Evolutionary conservation across 1,140 invertebrate species (phyloP).

Genomic region (Psix sp.): DNA sequence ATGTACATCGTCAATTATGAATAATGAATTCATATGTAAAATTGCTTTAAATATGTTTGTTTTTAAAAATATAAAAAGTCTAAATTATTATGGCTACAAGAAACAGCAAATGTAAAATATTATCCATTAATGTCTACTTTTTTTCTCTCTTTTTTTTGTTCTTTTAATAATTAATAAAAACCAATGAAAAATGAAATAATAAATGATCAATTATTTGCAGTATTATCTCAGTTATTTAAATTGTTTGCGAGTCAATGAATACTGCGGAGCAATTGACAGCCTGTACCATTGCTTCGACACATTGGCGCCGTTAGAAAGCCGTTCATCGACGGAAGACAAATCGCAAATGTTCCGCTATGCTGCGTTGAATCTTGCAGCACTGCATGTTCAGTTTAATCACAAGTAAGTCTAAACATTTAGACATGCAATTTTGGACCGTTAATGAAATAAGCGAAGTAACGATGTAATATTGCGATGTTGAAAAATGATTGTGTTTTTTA

Average conservation of each 20-base stretch:
- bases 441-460: no score
- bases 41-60: no score
- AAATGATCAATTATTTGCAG: slow-evolving; percentile 76
- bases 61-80: no score
- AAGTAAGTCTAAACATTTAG: slow-evolving; percentile 79
- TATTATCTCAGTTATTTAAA: slow-evolving; percentile 95
- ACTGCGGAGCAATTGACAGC: slow-evolving; percentile 89
- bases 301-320: slow-evolving; percentile 78
- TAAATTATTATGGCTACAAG: no score
- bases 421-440: no score
- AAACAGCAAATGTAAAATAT: no score
- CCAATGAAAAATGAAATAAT: slow-evolving; percentile 3
- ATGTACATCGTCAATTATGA: no score
- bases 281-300: slow-evolving; percentile 92
- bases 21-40: no score
- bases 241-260: slow-evolving; percentile 90
- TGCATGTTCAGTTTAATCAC: slow-evolving; percentile 91
- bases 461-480: not conserved
- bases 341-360: slow-evolving; percentile 90
- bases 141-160: no score
- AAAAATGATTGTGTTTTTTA: slow-evolving; percentile 67
- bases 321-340: slow-evolving; percentile 80
- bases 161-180: no score
- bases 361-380: slow-evolving; percentile 90
- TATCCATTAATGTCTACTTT: no score